phyloP scores from a whole-genome alignment of 2,113 vertebrate genomes.

The Corythaeola cristata region DNA sequence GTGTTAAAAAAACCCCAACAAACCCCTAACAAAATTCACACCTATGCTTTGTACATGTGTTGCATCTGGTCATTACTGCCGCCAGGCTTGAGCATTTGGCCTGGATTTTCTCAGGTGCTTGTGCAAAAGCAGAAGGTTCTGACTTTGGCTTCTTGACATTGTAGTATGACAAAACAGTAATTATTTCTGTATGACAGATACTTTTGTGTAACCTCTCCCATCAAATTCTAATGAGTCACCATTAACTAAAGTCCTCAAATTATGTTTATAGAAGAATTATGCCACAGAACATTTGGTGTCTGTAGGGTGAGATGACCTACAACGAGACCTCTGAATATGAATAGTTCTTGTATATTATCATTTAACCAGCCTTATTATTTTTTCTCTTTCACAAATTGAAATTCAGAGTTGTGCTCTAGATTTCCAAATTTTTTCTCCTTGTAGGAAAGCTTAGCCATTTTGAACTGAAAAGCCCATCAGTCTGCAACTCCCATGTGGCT shows the following conservation, averaged over 20 bases:
- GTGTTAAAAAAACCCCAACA: background rate
- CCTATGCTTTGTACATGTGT: background rate
- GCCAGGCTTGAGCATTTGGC: background rate
- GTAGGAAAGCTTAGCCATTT: background rate
- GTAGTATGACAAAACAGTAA: background rate
- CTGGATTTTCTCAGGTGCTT: background rate
- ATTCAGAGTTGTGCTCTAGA: background rate
- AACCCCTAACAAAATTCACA: background rate
- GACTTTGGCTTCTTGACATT: background rate
- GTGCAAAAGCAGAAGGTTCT: background rate
- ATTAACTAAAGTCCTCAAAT: background rate
- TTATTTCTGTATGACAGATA: background rate
- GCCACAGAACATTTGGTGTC: background rate
- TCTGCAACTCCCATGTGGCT: background rate
- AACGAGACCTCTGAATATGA: background rate
- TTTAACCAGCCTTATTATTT: background rate
- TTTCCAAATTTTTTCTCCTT: background rate
- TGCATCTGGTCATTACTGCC: background rate
- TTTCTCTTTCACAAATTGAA: background rate
- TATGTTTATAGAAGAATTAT: background rate
- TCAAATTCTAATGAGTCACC: background rate
- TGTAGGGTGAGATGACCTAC: background rate
- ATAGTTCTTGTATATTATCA: background rate
- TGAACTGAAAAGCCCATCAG: conserved; percentile 21
- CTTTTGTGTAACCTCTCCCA: background rate